A percentile compares a stretch with the other conserved stretches of the same genome.
Evolutionary conservation across 2,797 vertebrate genomes (phyloP).

Genomic region (Mustela erminea): DNA sequence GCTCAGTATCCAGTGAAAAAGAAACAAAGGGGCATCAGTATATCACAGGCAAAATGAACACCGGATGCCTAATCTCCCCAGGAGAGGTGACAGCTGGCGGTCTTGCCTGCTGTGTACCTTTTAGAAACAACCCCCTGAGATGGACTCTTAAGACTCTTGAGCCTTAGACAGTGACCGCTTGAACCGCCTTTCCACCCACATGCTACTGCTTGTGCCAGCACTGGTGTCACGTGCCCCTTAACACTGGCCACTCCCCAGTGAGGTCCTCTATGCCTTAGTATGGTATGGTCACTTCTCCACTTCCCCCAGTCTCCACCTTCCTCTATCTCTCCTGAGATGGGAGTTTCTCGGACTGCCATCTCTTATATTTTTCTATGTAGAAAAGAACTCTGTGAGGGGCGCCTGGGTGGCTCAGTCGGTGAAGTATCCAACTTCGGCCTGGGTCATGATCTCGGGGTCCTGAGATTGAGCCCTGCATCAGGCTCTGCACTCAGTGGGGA

Average conservation of each 20-base stretch:
- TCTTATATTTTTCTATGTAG: slow-evolving; percentile 2
- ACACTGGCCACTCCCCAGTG: neutral
- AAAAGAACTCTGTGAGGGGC: slow-evolving; percentile 2
- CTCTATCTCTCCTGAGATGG: neutral
- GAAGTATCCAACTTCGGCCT: neutral
- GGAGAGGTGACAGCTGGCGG: neutral
- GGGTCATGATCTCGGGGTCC: neutral
- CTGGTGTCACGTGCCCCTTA: neutral
- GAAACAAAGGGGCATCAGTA: neutral
- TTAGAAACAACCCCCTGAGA: neutral
- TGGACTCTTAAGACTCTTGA: neutral
- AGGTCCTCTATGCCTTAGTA: neutral
- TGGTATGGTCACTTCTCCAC: neutral
- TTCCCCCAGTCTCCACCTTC: neutral
- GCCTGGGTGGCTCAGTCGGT: neutral
- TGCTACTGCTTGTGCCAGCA: neutral
- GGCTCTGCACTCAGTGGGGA: neutral
- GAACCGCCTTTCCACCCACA: neutral
- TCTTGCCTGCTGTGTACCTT: neutral
- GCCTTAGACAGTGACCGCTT: neutral
- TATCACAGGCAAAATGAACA: neutral
- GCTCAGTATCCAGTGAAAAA: neutral
- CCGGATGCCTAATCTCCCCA: neutral
- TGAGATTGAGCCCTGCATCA: neutral
- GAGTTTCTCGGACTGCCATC: neutral